These are phyloP conservation scores for Magallana gigas DNA, from an alignment of 1,140 invertebrate genomes.

Conservation along the genomic window DNA sequence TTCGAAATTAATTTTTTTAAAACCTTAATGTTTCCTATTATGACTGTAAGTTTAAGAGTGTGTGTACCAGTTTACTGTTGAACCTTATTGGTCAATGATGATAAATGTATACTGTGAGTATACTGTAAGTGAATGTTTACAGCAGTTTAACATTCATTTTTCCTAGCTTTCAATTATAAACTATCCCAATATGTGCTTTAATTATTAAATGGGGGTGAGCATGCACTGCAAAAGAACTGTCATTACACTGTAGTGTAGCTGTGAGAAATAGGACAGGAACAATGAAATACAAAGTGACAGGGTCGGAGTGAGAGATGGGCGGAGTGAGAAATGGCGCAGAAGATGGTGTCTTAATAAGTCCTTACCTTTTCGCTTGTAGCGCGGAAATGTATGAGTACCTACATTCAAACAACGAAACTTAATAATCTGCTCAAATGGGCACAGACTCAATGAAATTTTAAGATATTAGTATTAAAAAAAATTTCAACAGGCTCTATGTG, in stretches of 20 bases:
- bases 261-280: neutral
- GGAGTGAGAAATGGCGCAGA: neutral
- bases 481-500: too few relatives aligned
- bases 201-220: neutral
- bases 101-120: too few relatives aligned
- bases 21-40: too few relatives aligned
- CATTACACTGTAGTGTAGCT: neutral
- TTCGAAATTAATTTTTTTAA: too few relatives aligned
- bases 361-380: constrained; percentile 22
- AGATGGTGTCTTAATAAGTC: neutral
- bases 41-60: too few relatives aligned
- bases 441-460: too few relatives aligned
- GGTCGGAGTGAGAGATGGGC: neutral
- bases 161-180: too few relatives aligned
- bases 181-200: neutral
- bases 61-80: too few relatives aligned
- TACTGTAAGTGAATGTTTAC: too few relatives aligned
- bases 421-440: neutral
- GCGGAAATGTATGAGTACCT: constrained; percentile 25
- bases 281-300: neutral
- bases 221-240: neutral
- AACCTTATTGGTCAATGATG: too few relatives aligned
- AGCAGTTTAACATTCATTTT: too few relatives aligned
- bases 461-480: too few relatives aligned
- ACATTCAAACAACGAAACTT: constrained; percentile 32